phyloP scores from a whole-genome alignment of 2,113 vertebrate species.

The Natator depressus region DNA sequence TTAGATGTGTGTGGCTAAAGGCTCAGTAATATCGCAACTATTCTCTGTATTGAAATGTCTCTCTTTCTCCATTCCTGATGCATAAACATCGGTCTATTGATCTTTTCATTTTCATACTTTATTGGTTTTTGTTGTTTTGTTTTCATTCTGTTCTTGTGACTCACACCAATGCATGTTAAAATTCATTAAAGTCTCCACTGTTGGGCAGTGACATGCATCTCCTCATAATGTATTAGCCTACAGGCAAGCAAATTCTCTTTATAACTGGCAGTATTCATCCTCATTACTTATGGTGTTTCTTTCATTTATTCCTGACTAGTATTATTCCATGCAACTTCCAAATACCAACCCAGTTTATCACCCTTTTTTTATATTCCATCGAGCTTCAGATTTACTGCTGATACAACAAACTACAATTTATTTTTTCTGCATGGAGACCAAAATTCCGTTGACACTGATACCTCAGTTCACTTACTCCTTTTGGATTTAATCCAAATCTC shows the following conservation, averaged over 20 bases:
- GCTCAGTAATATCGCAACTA: background rate
- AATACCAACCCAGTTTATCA: background rate
- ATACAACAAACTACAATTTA: background rate
- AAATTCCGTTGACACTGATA: background rate
- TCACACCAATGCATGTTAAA: background rate
- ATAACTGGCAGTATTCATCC: background rate
- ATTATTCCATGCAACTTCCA: background rate
- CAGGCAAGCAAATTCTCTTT: background rate
- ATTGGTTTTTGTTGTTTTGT: background rate
- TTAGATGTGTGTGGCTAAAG: too few species aligned
- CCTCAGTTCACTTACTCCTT: background rate
- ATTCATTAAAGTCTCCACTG: background rate
- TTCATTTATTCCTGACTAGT: background rate
- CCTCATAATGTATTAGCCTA: conserved; percentile 15
- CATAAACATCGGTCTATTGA: background rate
- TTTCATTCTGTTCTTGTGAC: background rate
- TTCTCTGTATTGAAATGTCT: background rate
- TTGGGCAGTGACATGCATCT: background rate
- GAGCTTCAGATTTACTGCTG: background rate
- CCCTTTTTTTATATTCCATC: background rate
- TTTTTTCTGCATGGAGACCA: background rate
- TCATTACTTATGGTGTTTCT: background rate
- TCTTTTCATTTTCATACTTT: background rate
- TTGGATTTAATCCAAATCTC: conserved; percentile 7
- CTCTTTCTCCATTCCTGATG: background rate